Conservation (phyloP, 1,140 invertebrate genomes). For the Drosophila guanche region DNA sequence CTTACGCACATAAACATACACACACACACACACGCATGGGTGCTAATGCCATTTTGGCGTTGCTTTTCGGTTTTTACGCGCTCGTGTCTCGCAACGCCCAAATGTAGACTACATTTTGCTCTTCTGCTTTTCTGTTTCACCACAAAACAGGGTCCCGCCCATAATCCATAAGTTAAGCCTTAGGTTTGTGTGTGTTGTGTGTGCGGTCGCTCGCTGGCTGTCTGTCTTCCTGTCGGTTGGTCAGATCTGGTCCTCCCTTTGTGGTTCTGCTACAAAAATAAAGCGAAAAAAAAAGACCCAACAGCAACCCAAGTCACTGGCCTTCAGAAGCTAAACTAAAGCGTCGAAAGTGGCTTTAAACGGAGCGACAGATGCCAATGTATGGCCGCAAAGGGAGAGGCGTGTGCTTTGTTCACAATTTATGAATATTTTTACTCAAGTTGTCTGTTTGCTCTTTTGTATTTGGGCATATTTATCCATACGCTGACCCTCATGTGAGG, state of each 20-base stretch:
- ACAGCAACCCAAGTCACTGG: slow-evolving; percentile 65
- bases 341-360: slow-evolving; percentile 72
- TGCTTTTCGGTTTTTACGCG: slow-evolving; percentile 40
- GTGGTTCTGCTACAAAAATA: slow-evolving; percentile 42
- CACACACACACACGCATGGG: slow-evolving; percentile 23
- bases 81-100: slow-evolving; percentile 39
- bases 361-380: slow-evolving; percentile 21
- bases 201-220: slow-evolving; percentile 54
- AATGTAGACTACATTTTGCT: slow-evolving; percentile 65
- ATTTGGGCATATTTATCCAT: slow-evolving; percentile 17
- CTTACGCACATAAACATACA: slow-evolving; percentile 4
- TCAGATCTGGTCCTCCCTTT: slow-evolving; percentile 18
- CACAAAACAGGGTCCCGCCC: slow-evolving; percentile 60
- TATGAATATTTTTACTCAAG: slow-evolving; percentile 72
- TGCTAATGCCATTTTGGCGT: slow-evolving; percentile 52
- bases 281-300: slow-evolving; percentile 9
- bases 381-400: slow-evolving; percentile 33
- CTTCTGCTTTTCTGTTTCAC: slow-evolving; percentile 28
- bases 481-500: slow-evolving; percentile 58
- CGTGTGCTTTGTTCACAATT: slow-evolving; percentile 67
- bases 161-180: slow-evolving; percentile 74
- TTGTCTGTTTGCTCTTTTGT: slow-evolving; percentile 9
- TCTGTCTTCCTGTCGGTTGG: slow-evolving; percentile 30
- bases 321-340: slow-evolving; percentile 38
- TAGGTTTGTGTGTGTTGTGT: slow-evolving; percentile 43